A percentile compares a stretch with the other conserved stretches of the same genome.
phyloP scores from a whole-genome alignment of 2,113 vertebrate species.

The Tyrannus savana region DNA sequence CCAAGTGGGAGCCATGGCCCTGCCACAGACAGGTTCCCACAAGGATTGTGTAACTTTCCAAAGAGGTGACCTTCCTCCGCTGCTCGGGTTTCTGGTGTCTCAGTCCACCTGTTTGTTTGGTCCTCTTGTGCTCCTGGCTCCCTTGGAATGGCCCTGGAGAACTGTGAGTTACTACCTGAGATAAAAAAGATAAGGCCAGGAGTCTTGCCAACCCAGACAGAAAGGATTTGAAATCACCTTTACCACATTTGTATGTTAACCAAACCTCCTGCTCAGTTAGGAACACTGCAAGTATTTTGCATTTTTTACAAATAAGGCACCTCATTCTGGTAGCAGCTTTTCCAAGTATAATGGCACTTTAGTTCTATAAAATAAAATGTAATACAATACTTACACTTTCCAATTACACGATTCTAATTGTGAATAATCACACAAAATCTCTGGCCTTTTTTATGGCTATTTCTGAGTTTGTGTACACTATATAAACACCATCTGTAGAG shows the following conservation, averaged over 20 bases:
- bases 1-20: neutral
- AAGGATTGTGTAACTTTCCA: neutral
- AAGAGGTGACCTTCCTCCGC: neutral
- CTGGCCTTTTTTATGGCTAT: slow-evolving; percentile 60
- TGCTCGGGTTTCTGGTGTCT: neutral
- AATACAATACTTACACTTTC: slow-evolving; percentile 61
- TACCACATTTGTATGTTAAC: neutral
- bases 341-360: slow-evolving; percentile 26
- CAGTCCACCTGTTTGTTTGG: neutral
- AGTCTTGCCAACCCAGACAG: neutral
- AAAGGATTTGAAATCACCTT: slow-evolving; percentile 3
- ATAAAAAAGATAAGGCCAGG: neutral
- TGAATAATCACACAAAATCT: slow-evolving; percentile 68
- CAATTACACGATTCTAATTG: slow-evolving; percentile 68
- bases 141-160: neutral
- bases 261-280: slow-evolving; percentile 13
- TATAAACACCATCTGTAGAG: slow-evolving; percentile 75
- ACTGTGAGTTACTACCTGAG: neutral
- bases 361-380: slow-evolving; percentile 61
- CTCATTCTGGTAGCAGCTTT: slow-evolving; percentile 54
- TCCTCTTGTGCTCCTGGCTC: neutral
- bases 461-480: slow-evolving; percentile 58
- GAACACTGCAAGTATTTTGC: slow-evolving; percentile 32
- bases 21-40: neutral
- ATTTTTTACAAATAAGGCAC: slow-evolving; percentile 45